Evolutionary conservation across 2,797 vertebrate species (phyloP).

Genomic region (Coregonus sp.): DNA sequence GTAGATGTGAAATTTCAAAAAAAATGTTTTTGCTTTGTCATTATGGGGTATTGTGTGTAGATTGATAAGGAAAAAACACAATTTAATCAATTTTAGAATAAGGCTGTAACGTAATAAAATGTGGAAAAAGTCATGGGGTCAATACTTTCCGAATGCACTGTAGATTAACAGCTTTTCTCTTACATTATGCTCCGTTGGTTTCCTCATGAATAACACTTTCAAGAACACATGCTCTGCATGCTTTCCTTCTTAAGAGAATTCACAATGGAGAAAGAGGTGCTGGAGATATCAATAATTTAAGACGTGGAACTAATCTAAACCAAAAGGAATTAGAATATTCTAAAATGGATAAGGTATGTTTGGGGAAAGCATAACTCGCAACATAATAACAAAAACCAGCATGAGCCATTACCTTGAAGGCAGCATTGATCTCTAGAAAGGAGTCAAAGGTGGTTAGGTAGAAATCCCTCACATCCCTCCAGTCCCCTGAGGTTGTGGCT

Average conservation of each 20-base stretch:
- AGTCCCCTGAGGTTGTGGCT: constrained; percentile 84
- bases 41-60: too few species aligned
- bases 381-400: too few species aligned
- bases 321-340: background rate
- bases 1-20: too few species aligned
- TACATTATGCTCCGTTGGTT: background rate
- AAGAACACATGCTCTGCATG: background rate
- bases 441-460: constrained; percentile 91
- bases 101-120: too few species aligned
- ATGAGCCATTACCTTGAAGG: constrained; percentile 83
- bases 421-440: constrained; percentile 88
- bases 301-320: background rate
- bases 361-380: background rate
- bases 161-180: background rate
- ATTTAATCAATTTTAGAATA: too few species aligned
- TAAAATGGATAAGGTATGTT: too few species aligned
- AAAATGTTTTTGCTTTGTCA: too few species aligned
- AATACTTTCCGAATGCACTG: too few species aligned
- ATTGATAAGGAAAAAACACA: too few species aligned
- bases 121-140: too few species aligned
- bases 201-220: constrained; percentile 5
- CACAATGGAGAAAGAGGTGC: background rate
- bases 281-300: background rate
- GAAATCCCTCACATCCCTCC: constrained; percentile 88
- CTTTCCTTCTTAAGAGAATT: background rate